Conservation (phyloP, 2,888 invertebrate species). For the Lepidonotus clava region DNA sequence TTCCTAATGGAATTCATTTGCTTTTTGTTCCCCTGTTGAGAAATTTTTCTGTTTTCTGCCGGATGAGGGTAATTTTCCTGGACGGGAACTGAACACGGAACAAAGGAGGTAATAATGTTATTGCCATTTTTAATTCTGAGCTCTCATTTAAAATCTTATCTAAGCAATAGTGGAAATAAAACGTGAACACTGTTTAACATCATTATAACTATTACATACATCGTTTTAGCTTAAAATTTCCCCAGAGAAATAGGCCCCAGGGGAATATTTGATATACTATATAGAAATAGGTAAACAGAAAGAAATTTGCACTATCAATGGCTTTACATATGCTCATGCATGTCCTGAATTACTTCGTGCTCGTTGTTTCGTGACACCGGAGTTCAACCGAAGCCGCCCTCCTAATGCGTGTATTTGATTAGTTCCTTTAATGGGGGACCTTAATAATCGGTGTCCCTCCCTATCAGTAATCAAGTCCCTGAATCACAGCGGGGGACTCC, state of each 20-base stretch:
- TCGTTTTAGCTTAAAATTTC: no score
- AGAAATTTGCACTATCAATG: no score
- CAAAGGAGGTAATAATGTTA: neutral
- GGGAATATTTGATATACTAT: no score
- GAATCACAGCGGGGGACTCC: constrained; percentile 35
- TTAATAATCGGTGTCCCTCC: constrained; percentile 43
- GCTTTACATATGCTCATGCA: no score
- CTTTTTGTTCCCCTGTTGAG: neutral
- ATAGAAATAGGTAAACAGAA: no score
- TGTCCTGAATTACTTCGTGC: no score
- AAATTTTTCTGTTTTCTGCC: constrained; percentile 17
- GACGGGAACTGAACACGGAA: neutral
- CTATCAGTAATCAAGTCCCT: constrained; percentile 39
- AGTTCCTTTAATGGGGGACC: constrained; percentile 10
- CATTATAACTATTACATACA: no score
- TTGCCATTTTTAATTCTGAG: neutral
- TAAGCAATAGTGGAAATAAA: constrained; percentile 7
- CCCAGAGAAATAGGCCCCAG: no score
- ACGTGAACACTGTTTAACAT: no score
- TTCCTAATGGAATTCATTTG: constrained; percentile 31
- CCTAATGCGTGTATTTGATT: constrained; percentile 51
- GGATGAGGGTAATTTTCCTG: constrained; percentile 14
- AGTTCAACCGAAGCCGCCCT: neutral
- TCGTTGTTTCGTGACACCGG: no score
- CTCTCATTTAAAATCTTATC: neutral